Evolutionary conservation across 2,888 invertebrate species (phyloP), one percentile per base, ranked within the genome.

Genomic region (Nomada lathburiana): DNA sequence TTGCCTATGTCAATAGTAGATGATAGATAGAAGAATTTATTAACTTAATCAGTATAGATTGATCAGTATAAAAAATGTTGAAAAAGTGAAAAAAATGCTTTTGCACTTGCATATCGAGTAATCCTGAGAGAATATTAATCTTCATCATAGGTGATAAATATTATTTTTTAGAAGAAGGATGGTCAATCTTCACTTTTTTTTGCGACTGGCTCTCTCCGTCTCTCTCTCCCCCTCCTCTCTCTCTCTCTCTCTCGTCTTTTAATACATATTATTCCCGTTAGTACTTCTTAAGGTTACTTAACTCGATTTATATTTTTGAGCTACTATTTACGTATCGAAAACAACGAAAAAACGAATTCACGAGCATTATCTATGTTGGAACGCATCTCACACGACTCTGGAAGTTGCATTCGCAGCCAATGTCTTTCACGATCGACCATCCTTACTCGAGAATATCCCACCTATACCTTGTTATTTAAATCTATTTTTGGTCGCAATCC

Each of bases 21-120:
- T 80, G 47, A 82, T 87, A 87, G 83, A 82, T 84, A 89, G 86
- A 85, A 70, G 50, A 80, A 85, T 89, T 90, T 86, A 88, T 89
- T 90, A 87, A 92, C 89, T 91, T 89, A 92, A 92, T 92, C 92
- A 92, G 93, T 92, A 93, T 92, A 92, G 89, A 92, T 90, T 83
- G 88, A 90, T 88, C 92, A 93, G 92, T 93, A 92, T 92, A 87
- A 23, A 86, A 80, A 80, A 77, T 71, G 64, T 72, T 70, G 70
- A 86, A 84, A 80, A 86, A 60, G 74, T 78, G 76, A 85, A 84
- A 84, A 84, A 84, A 83, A 86, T 80, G 86, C 89, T 89, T 86
- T 86, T 86, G 85, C 91, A 89, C 88, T 82, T 86, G 90, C 90
- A 89, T 89, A 89, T 88, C 88, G 88, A 88, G 60, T 84, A 86